These are phyloP conservation scores for Aurelia aurita complex sp. Pacific DNA, from an alignment of 30 jellyfish, hydroid and myxozoan genomes.

Conservation along the genomic window DNA sequence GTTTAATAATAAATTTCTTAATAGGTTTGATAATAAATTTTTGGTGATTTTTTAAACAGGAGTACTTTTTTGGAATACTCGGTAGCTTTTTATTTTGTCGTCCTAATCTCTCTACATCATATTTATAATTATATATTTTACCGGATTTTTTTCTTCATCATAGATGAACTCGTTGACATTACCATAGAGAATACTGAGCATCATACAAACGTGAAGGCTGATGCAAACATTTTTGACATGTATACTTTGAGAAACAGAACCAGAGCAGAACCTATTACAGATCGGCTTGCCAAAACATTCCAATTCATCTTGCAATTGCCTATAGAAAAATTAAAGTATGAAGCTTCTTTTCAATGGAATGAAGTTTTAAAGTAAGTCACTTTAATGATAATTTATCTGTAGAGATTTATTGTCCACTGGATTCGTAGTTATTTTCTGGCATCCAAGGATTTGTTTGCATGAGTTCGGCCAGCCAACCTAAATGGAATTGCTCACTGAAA, in stretches of 20 bases:
- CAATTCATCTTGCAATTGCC: slow-evolving; percentile 2
- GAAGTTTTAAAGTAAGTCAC: slow-evolving; percentile 7
- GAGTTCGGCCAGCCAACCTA: too few species aligned
- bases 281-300: background rate
- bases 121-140: background rate
- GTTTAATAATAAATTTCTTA: too few species aligned
- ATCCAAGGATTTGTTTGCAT: too few species aligned
- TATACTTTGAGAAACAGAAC: slow-evolving; percentile 34
- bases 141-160: background rate
- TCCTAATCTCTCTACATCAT: background rate
- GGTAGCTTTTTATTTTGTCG: background rate
- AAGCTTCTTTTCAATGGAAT: background rate
- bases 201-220: slow-evolving; percentile 19
- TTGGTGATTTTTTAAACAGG: too few species aligned
- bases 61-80: too few species aligned
- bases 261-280: slow-evolving; percentile 7
- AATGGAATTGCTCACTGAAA: too few species aligned
- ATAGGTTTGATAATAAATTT: too few species aligned
- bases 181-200: slow-evolving; percentile 5
- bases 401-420: too few species aligned
- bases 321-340: slow-evolving; percentile 3
- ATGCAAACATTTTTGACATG: slow-evolving; percentile 41
- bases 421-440: too few species aligned
- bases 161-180: slow-evolving; percentile 45
- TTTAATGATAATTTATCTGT: background rate